Conservation (phyloP, 2,797 vertebrate species). For the Hippoglossus hippoglossus region DNA sequence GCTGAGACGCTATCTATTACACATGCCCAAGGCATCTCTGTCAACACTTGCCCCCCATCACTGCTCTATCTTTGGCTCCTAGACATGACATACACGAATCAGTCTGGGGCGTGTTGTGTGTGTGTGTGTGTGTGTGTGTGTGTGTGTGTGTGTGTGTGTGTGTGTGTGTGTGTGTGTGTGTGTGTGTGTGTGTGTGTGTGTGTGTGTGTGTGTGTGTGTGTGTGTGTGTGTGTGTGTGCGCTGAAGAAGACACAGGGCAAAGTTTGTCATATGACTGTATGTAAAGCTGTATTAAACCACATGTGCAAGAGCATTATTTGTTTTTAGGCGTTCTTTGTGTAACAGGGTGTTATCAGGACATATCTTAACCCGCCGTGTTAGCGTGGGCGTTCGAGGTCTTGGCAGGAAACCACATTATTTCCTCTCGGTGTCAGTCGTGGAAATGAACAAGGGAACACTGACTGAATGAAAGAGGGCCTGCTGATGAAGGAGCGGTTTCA, state of each 20-base stretch:
- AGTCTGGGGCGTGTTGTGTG: neutral
- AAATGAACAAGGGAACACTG: constrained; percentile 56
- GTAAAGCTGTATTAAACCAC: neutral
- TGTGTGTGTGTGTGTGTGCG: constrained; percentile 5
- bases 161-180: neutral
- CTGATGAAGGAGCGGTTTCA: constrained; percentile 65
- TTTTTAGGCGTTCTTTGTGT: constrained; percentile 35
- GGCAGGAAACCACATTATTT: constrained; percentile 78
- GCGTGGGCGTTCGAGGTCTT: constrained; percentile 58
- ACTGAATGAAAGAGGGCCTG: constrained; percentile 52
- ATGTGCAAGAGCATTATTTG: constrained; percentile 11
- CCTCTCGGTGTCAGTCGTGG: constrained; percentile 69
- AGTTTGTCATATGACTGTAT: neutral
- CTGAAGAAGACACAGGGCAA: neutral
- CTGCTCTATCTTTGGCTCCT: constrained; percentile 35
- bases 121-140: too few species aligned
- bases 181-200: neutral
- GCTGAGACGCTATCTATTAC: constrained; percentile 67
- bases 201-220: neutral
- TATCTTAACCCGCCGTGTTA: constrained; percentile 45
- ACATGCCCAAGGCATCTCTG: constrained; percentile 60
- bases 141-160: neutral
- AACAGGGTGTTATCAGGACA: constrained; percentile 55
- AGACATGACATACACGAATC: constrained; percentile 33
- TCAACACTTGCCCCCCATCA: constrained; percentile 48